Evolutionary conservation across 2,113 vertebrate species (phyloP).

Genomic region (Mirza zaza): DNA sequence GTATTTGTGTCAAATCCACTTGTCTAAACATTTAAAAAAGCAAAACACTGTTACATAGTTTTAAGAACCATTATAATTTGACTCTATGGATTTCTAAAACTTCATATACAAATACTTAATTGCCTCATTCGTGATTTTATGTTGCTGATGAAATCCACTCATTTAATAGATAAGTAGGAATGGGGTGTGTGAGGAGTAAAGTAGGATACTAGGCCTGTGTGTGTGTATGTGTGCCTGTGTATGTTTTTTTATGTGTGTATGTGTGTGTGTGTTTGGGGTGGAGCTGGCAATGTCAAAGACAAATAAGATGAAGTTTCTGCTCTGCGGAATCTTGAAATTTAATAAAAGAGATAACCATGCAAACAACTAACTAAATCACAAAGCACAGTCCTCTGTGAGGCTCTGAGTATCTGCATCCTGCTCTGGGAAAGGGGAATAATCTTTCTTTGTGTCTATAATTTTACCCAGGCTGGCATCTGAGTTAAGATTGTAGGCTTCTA

Average conservation of each 20-base stretch:
- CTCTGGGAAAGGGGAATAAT: not conserved
- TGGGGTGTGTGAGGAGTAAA: not conserved
- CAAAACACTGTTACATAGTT: conserved; percentile 9
- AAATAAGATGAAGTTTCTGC: conserved; percentile 19
- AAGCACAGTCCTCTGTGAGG: not conserved
- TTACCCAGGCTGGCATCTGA: not conserved
- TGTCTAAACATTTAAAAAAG: conserved; percentile 58
- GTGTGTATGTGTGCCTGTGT: not conserved
- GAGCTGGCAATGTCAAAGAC: not conserved
- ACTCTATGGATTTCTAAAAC: conserved; percentile 31
- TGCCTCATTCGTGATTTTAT: not conserved
- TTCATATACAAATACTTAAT: not conserved
- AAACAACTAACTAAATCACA: not conserved
- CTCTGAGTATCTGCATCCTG: not conserved
- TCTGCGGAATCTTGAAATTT: conserved; percentile 36
- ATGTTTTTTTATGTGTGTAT: not conserved
- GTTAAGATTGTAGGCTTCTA: not conserved
- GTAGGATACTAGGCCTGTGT: not conserved
- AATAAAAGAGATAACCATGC: conserved; percentile 42
- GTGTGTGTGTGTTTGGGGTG: not conserved
- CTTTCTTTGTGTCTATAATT: conserved; percentile 28
- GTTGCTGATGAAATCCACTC: not conserved
- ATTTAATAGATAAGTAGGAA: not conserved
- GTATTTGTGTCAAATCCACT: conserved; percentile 64
- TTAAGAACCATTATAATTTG: conserved; percentile 50